These are phyloP conservation scores for Notolepis coatsorum DNA, from an alignment of 2,797 vertebrate genomes.

Conservation along the genomic window DNA sequence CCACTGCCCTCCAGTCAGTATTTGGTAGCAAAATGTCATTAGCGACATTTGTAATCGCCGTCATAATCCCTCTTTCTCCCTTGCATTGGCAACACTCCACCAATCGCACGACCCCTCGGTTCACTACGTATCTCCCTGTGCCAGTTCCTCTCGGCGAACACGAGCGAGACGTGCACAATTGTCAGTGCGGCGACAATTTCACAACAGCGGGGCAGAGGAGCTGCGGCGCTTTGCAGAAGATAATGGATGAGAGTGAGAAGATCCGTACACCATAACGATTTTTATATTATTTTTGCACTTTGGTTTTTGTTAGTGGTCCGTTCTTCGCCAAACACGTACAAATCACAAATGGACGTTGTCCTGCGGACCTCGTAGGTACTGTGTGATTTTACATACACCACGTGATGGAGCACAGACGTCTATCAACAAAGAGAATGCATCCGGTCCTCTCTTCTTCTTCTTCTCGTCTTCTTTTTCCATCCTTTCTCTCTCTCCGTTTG, in stretches of 20 bases:
- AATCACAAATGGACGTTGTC: constrained; percentile 50
- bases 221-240: constrained; percentile 48
- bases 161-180: constrained; percentile 22
- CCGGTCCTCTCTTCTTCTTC: constrained; percentile 29
- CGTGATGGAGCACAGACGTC: constrained; percentile 45
- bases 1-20: constrained; percentile 9
- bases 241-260: constrained; percentile 28
- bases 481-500: constrained; percentile 11
- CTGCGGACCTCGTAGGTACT: constrained; percentile 40
- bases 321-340: constrained; percentile 42
- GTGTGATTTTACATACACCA: constrained; percentile 48
- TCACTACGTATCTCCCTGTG: constrained; percentile 1
- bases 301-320: constrained; percentile 14
- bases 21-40: constrained; percentile 29
- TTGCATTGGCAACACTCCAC: not conserved
- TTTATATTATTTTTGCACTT: constrained; percentile 35
- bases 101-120: constrained; percentile 5
- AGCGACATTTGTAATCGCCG: constrained; percentile 7
- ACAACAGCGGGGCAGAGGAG: constrained; percentile 37
- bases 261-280: constrained; percentile 38
- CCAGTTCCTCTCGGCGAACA: constrained; percentile 26
- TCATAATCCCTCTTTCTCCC: constrained; percentile 13
- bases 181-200: constrained; percentile 13
- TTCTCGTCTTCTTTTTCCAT: constrained; percentile 27
- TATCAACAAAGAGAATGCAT: constrained; percentile 61